Base-by-base conservation (phyloP, 2,888 invertebrate species). In the Polyploca ridens region DNA sequence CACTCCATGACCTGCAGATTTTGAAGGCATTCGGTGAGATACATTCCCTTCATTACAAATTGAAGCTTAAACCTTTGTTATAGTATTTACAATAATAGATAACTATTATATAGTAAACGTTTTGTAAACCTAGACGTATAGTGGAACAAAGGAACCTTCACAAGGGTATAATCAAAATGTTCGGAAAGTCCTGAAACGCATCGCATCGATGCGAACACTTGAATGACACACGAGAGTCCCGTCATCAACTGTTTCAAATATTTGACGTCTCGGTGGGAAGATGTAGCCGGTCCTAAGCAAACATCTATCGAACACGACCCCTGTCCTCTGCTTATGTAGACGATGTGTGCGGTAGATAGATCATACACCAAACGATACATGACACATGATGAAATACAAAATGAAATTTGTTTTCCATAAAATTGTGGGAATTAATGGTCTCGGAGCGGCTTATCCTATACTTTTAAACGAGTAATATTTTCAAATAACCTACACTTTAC, bases 201-300 rank as follows among this genome's bases (percentile, higher is more conserved):
- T 70, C 64, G 74, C 62, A 70, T 65, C 70, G 70, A 67, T 67
- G 66, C 68, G 70, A 66, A 69, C 75, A 75, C 85, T 81, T 76
- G 66, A 81, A 75, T 76, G 80, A 80, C 81, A 81, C 77, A 74
- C 75, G 77, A 81, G 76, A 80, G 78, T 82, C 81, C 82, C 82
- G 84, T 85, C 83, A 89, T 90, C 89, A 87, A 83, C 84, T 82
- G 84, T 85, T 82, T 82, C 90, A 90, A 90, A 90, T 90, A 90
- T 90, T 90, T 90, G 88, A 77, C 75, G 73, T 83, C 67, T 74
- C 73, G 54, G 54, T 54, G 69, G 71, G 79, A 79, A 81, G 81
- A 77, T 77, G 81, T 77, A 71, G 69, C 73, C 69, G 65, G 74
- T 85, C 87, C 87, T 86, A 83, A 80, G 71, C 77, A 86, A 87